phyloP scores from a whole-genome alignment of 2,797 vertebrate species.

The Cyprinodon diabolis region DNA sequence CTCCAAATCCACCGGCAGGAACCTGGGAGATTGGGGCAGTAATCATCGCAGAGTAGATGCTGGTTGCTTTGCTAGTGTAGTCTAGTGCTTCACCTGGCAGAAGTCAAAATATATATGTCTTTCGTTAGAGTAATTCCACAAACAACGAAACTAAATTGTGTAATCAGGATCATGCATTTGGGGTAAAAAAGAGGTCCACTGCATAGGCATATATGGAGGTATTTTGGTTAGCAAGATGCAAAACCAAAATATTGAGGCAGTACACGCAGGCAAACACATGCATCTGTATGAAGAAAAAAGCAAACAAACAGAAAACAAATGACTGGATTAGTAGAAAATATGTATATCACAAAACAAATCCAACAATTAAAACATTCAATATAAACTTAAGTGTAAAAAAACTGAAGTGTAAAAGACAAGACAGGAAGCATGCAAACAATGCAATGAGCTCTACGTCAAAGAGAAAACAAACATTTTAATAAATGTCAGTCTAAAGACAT shows the following conservation, averaged over 20 bases:
- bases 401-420: neutral
- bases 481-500: slow-evolving; percentile 41
- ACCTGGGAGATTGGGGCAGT: slow-evolving; percentile 87
- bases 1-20: slow-evolving; percentile 84
- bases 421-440: neutral
- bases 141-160: slow-evolving; percentile 18
- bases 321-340: slow-evolving; percentile 67
- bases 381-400: neutral
- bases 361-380: neutral
- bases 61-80: slow-evolving; percentile 94
- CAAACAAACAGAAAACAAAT: slow-evolving; percentile 67
- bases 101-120: slow-evolving; percentile 73
- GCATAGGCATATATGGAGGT: slow-evolving; percentile 88
- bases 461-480: slow-evolving; percentile 8
- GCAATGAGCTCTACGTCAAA: neutral
- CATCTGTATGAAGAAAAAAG: slow-evolving; percentile 86
- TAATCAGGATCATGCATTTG: slow-evolving; percentile 78
- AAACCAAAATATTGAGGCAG: slow-evolving; percentile 89
- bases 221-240: slow-evolving; percentile 87
- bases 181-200: slow-evolving; percentile 71
- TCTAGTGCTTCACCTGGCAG: slow-evolving; percentile 97
- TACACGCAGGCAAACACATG: slow-evolving; percentile 97
- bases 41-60: slow-evolving; percentile 84
- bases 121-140: slow-evolving; percentile 56
- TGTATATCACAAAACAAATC: slow-evolving; percentile 69